A percentile compares a stretch with the other conserved stretches of the same genome.
These are phyloP conservation scores for Bufotes viridis DNA, from an alignment of 2,797 vertebrate genomes.

Conservation along the genomic window DNA sequence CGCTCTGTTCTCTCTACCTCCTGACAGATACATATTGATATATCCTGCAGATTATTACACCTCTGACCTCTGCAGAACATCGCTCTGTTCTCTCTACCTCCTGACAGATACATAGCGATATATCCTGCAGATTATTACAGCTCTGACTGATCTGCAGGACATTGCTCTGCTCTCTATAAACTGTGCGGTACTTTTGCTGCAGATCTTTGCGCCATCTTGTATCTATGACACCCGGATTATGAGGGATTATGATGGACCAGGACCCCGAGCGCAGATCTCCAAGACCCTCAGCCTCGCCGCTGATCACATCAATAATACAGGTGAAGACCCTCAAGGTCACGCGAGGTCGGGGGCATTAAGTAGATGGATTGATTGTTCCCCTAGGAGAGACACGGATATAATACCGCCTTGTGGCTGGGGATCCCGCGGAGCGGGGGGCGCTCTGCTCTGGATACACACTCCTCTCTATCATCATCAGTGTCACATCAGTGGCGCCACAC, in stretches of 20 bases:
- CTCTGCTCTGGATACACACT: neutral
- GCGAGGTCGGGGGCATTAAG: neutral
- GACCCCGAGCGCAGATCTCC: neutral
- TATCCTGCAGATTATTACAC: neutral
- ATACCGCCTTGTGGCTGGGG: neutral
- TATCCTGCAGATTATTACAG: neutral
- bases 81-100: neutral
- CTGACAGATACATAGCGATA: too few relatives aligned
- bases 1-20: neutral
- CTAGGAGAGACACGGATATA: conserved; percentile 9
- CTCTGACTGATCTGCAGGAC: neutral
- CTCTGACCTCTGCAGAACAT: neutral
- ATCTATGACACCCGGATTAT: too few relatives aligned
- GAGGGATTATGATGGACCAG: neutral
- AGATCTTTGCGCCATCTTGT: neutral
- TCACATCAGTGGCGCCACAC: conserved; percentile 7
- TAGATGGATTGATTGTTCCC: conserved; percentile 16
- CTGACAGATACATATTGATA: neutral
- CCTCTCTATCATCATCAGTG: conserved; percentile 40
- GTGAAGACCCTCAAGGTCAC: neutral
- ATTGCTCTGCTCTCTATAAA: neutral
- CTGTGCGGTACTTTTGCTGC: neutral
- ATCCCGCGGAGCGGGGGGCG: neutral
- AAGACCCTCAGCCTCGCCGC: neutral
- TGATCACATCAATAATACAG: conserved; percentile 3